Conservation (phyloP, 2,797 vertebrate genomes). For the Tragopan temminckii region DNA sequence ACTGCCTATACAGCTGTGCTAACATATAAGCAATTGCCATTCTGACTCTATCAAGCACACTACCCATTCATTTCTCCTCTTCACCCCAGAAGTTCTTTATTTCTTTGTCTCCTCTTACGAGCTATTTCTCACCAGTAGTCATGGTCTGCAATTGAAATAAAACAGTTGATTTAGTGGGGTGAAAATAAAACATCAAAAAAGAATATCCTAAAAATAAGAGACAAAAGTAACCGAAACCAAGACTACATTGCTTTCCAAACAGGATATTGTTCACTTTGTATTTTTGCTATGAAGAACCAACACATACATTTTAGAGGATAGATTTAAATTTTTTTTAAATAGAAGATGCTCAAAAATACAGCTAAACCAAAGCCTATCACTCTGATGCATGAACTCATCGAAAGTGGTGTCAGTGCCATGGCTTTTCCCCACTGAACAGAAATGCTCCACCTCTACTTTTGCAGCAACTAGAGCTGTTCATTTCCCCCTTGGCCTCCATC, state of each 20-base stretch:
- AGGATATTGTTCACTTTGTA: neutral
- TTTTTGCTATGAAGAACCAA: neutral
- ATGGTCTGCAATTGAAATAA: neutral
- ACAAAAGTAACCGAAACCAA: neutral
- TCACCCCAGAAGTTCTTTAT: neutral
- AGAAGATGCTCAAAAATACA: neutral
- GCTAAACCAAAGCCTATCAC: neutral
- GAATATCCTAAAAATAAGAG: neutral
- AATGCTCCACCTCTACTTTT: neutral
- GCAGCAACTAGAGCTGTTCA: neutral
- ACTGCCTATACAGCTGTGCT: neutral
- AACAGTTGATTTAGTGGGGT: neutral
- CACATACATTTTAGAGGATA: neutral
- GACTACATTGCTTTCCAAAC: neutral
- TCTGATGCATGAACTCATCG: neutral
- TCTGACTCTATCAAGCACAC: neutral
- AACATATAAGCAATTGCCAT: neutral
- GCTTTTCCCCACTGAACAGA: neutral
- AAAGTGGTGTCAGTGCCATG: neutral
- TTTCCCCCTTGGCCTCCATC: constrained; percentile 33
- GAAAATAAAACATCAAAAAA: neutral
- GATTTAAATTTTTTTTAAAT: neutral
- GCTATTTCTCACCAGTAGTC: neutral
- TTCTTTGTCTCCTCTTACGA: neutral
- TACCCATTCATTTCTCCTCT: neutral